These are phyloP conservation scores for Helarctos malayanus DNA, from an alignment of 2,797 vertebrate species.

Conservation along the genomic window DNA sequence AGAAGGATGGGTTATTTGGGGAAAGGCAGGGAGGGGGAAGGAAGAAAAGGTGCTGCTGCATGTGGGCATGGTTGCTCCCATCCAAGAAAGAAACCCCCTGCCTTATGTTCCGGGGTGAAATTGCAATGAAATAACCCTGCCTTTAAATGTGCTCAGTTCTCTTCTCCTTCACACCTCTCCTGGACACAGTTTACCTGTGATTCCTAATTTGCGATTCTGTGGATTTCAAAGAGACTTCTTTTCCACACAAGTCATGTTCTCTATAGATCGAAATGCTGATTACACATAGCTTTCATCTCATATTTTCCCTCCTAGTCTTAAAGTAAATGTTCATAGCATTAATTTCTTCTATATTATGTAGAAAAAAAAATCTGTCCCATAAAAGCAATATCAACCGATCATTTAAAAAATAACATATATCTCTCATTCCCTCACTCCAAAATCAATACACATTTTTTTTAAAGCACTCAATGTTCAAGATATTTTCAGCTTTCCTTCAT, in stretches of 20 bases:
- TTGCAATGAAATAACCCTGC: neutral
- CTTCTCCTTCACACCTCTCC: neutral
- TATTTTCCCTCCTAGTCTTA: neutral
- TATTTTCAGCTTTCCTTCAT: constrained; percentile 57
- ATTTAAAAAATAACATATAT: constrained; percentile 32
- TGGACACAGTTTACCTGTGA: neutral
- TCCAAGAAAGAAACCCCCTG: neutral
- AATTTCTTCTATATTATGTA: neutral
- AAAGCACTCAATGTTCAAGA: constrained; percentile 50
- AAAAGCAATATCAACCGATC: neutral
- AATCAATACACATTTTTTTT: constrained; percentile 50
- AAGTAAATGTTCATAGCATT: neutral
- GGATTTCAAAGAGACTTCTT: neutral
- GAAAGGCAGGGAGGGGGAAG: neutral
- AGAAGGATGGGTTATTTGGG: neutral
- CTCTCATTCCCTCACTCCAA: constrained; percentile 44
- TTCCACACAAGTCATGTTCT: neutral
- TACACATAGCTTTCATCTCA: neutral
- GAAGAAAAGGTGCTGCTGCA: accelerated
- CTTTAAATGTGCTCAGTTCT: neutral
- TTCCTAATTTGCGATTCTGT: neutral
- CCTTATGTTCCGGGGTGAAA: neutral
- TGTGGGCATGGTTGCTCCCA: neutral
- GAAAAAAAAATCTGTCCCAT: neutral
- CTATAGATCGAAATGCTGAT: neutral